Percentiles rank a stretch among this genome's conserved stretches.
Conservation (phyloP, 2,888 invertebrate genomes). For the Dichetophora obliterata region DNA sequence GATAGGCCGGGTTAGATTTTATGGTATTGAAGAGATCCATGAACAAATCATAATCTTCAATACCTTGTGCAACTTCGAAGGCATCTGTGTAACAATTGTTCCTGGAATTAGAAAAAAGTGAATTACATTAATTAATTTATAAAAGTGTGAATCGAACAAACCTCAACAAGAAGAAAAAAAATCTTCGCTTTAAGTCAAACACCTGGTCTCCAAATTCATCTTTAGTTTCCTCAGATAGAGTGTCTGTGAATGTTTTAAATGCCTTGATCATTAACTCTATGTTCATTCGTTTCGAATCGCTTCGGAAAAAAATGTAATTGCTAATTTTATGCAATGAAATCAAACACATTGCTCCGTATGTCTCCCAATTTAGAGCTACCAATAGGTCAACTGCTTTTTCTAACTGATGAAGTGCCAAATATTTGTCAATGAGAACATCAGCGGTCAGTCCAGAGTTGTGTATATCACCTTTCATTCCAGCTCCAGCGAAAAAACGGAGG, state of each 20-base stretch:
- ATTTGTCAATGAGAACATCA: conserved; percentile 75
- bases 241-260: conserved; percentile 82
- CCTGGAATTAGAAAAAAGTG: conserved; percentile 34
- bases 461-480: conserved; percentile 69
- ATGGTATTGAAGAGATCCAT: conserved; percentile 86
- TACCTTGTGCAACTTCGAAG: conserved; percentile 86
- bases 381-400: conserved; percentile 80
- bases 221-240: conserved; percentile 77
- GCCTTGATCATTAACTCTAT: conserved; percentile 79
- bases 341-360: conserved; percentile 81
- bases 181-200: conserved; percentile 85
- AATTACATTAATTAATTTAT: conserved; percentile 4
- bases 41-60: conserved; percentile 88
- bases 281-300: conserved; percentile 61
- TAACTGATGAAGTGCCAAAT: conserved; percentile 75
- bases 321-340: conserved; percentile 81
- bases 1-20: conserved; percentile 72
- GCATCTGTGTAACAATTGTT: conserved; percentile 76
- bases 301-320: conserved; percentile 72
- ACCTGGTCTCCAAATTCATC: conserved; percentile 83
- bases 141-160: conserved; percentile 57
- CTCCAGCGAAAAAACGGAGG: conserved; percentile 72
- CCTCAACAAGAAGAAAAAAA: conserved; percentile 89
- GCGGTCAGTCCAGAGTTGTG: conserved; percentile 72
- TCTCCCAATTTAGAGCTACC: conserved; percentile 82